Conservation (phyloP, 2,888 invertebrate species). For the Parnassius mnemosyne region DNA sequence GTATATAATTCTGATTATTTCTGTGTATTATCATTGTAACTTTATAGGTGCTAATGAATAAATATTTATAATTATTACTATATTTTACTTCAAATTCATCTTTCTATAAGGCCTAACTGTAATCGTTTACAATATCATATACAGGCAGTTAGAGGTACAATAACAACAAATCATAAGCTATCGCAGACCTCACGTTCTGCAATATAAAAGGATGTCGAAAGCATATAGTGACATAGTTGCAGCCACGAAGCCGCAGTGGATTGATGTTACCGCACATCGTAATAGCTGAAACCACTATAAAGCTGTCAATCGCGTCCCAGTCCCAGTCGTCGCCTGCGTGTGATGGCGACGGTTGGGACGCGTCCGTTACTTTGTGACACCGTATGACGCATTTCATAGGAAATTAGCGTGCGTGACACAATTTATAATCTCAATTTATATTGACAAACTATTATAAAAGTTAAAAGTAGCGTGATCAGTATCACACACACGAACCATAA, state of each 20-base stretch:
- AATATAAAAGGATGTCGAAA: conserved; percentile 17
- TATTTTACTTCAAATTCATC: too few species aligned
- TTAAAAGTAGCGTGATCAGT: too few species aligned
- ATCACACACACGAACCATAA: too few species aligned
- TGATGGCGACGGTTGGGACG: conserved; percentile 38
- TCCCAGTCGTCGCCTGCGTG: conserved; percentile 32
- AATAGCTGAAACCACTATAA: conserved; percentile 24
- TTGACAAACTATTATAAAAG: too few species aligned
- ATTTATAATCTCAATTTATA: too few species aligned
- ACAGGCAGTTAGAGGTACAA: not conserved
- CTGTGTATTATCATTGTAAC: too few species aligned
- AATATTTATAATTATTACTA: too few species aligned
- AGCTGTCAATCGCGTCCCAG: conserved; percentile 29
- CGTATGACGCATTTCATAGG: conserved; percentile 24
- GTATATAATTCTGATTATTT: too few species aligned
- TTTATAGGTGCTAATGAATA: too few species aligned
- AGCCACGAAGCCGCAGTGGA: conserved; percentile 9
- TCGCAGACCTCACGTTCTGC: not conserved
- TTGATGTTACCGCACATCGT: conserved; percentile 25
- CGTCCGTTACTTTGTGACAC: conserved; percentile 49
- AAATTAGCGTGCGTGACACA: conserved; percentile 19
- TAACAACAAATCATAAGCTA: not conserved
- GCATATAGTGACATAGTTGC: conserved; percentile 11
- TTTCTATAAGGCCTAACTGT: too few species aligned
- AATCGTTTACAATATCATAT: too few species aligned